A percentile compares a stretch with the other conserved stretches of the same genome.
phyloP scores from a whole-genome alignment of 2,797 vertebrate genomes.

The Moxostoma hubbsi region DNA sequence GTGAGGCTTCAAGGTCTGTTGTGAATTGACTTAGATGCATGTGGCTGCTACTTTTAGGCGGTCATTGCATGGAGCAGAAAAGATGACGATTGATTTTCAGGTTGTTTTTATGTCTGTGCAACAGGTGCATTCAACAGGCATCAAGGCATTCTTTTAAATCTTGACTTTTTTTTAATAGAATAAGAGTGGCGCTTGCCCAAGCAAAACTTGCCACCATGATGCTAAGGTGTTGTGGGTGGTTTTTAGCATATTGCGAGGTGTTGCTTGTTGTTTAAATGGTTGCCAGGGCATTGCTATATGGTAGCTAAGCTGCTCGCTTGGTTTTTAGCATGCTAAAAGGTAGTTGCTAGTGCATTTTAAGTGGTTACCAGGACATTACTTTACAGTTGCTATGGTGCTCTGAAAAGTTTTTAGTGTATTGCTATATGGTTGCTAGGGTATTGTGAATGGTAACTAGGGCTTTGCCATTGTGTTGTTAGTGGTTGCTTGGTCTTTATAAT shows the following conservation, averaged over 20 bases:
- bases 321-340: no score
- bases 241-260: background rate
- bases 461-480: no score
- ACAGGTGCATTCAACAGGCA: background rate
- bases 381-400: no score
- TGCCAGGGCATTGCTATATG: no score
- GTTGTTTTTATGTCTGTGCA: background rate
- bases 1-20: conserved; percentile 29
- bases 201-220: background rate
- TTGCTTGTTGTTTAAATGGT: background rate
- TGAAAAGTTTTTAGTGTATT: no score
- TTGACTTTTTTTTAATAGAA: no score
- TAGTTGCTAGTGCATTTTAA: no score
- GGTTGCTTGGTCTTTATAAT: no score
- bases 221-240: background rate
- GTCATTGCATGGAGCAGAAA: background rate
- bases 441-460: no score
- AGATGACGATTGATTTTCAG: background rate
- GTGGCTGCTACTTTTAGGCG: conserved; percentile 17
- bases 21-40: background rate
- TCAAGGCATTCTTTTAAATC: background rate
- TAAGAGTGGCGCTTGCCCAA: background rate
- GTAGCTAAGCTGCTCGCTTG: no score
- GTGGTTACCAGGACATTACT: no score
- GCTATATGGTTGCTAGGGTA: no score